A percentile compares a stretch with the other conserved stretches of the same genome.
Conservation (phyloP, 2,113 vertebrate genomes). For the Odontesthes bonariensis region DNA sequence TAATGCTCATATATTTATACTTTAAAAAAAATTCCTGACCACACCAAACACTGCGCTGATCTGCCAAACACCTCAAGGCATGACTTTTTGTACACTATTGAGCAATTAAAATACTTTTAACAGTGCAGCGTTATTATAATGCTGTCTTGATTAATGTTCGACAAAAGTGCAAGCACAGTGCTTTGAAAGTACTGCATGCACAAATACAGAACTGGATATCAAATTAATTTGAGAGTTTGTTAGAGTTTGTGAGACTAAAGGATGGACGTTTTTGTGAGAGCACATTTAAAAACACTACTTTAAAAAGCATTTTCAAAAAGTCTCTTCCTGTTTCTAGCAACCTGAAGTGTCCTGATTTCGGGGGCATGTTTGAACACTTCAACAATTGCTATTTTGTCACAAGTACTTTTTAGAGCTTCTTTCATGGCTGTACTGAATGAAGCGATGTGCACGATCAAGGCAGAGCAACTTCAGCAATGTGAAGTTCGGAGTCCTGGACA, state of each 20-base stretch:
- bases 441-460: constrained; percentile 77
- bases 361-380: constrained; percentile 72
- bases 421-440: constrained; percentile 73
- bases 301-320: constrained; percentile 47
- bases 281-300: constrained; percentile 45
- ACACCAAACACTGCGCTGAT: constrained; percentile 55
- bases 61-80: constrained; percentile 64
- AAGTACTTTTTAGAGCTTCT: constrained; percentile 76
- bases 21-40: constrained; percentile 59
- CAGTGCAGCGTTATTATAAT: constrained; percentile 53
- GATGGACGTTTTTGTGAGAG: constrained; percentile 57
- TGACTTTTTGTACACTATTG: constrained; percentile 51
- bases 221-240: constrained; percentile 4
- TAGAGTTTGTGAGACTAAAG: constrained; percentile 21
- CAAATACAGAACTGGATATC: constrained; percentile 50
- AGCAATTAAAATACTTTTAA: constrained; percentile 68
- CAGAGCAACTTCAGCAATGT: constrained; percentile 74
- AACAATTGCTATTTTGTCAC: constrained; percentile 64
- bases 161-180: constrained; percentile 21
- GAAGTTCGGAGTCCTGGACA: constrained; percentile 76
- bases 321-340: constrained; percentile 43
- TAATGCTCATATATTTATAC: constrained; percentile 61
- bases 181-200: constrained; percentile 47
- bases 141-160: constrained; percentile 54
- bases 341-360: constrained; percentile 49